These are phyloP conservation scores for Chrysolophus pictus DNA, from an alignment of 2,797 vertebrate species.

Conservation along the genomic window DNA sequence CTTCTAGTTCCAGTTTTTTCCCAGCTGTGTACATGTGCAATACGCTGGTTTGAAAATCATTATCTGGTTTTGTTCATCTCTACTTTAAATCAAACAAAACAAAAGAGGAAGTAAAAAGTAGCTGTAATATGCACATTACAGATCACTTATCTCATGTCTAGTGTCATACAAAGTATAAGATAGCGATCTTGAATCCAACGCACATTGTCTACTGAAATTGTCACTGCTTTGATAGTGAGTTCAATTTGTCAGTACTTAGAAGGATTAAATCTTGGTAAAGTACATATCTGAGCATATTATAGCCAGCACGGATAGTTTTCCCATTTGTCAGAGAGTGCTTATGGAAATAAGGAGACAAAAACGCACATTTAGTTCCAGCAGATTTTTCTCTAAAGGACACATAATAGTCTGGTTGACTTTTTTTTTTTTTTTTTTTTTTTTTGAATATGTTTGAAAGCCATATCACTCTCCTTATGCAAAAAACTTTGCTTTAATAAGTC, in stretches of 20 bases:
- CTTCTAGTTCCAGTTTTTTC: slow-evolving; percentile 31
- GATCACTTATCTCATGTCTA: slow-evolving; percentile 49
- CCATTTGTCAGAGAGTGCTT: slow-evolving; percentile 45
- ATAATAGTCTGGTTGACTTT: background rate
- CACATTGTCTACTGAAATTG: slow-evolving; percentile 41
- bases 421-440: background rate
- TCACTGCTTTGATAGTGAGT: background rate
- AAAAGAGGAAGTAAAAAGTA: slow-evolving; percentile 58
- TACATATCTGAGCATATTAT: background rate
- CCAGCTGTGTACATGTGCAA: slow-evolving; percentile 1
- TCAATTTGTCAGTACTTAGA: slow-evolving; percentile 33
- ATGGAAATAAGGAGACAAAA: background rate
- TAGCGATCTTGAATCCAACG: background rate
- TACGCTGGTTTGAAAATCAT: slow-evolving; percentile 11
- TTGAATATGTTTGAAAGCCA: background rate
- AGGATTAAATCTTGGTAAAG: slow-evolving; percentile 62
- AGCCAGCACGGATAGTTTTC: slow-evolving; percentile 30
- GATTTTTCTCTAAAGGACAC: background rate
- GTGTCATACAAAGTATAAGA: background rate
- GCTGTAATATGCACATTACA: slow-evolving; percentile 51
- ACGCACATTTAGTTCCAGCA: background rate
- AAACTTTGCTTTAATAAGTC: background rate
- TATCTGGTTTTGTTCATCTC: slow-evolving; percentile 66
- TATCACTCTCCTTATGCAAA: background rate
- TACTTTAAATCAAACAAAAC: slow-evolving; percentile 57